Base-by-base conservation (phyloP, 2,113 vertebrate species). In the Romanogobio albipinnatus region DNA sequence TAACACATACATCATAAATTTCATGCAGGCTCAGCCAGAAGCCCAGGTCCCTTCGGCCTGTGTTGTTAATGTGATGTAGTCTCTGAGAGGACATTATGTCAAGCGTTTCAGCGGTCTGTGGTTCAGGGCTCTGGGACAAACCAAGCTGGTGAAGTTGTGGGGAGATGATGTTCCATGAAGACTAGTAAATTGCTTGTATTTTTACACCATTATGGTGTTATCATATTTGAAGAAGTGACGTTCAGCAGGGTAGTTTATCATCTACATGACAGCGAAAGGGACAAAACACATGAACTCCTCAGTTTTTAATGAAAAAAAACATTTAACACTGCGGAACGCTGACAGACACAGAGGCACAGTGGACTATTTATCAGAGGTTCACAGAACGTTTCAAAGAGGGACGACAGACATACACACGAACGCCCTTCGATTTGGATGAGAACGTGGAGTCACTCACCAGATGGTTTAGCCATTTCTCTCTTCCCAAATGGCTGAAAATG, bases 1-100 rank as follows among this genome's bases (percentile, higher is more conserved):
- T 93, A 93, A 94, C 92, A 93, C 90, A 94, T 93, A 91, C 88
- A 91, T 94, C 92, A 93, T 77, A 89, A 86, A 91, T 88, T 87
- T 93, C 92, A 90, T 89, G 89, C 90, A 91, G 90, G 83, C 87
- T 81, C 87, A 87, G 91, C 93, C 93, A 93, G 45, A 91, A 90
- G 89, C 84, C 90, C 91, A 86, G 90, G 90, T 90, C 85, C 91
- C 91, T 85, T 91, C 85, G 90, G 92, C 90, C 91, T 84, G 88
- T 5, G 84, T 87, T 87, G 91, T 90, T 94, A 93, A 94, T 92
- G 92, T 90, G 86, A 91, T 84, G 88, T 92, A 94, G 92, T 88
- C 92, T 64, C 90, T 8, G 87, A 91, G 90, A 94, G 92, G 91
- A 90, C 90, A 94, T 93, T 92, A 93, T 88, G 87, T 39, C 64